Evolutionary conservation across 64 coral and sea anemone genomes (phyloP).

Genomic region (Dendronephthya gigantea): DNA sequence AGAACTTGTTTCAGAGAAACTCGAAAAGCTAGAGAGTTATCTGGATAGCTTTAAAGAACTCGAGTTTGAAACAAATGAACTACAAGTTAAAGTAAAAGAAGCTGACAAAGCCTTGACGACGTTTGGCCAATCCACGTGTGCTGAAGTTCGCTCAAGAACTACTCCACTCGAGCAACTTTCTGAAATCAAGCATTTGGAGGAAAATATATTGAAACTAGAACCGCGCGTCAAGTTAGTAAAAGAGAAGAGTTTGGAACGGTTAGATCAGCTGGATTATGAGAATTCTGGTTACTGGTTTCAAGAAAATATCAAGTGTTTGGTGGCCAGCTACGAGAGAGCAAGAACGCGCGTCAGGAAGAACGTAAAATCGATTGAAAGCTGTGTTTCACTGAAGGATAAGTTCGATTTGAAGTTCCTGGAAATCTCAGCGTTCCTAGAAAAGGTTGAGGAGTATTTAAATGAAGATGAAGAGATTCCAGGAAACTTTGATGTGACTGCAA

Average conservation of each 20-base stretch:
- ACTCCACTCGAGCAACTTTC: neutral
- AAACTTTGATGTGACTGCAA: conserved; percentile 14
- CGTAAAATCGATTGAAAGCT: neutral
- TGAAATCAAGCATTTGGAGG: neutral
- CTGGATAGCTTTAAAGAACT: neutral
- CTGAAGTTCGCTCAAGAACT: neutral
- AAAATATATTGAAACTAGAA: neutral
- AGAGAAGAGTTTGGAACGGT: neutral
- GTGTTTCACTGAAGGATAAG: neutral
- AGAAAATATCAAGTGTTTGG: neutral
- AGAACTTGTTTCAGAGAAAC: neutral
- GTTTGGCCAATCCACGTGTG: neutral
- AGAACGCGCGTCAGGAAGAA: neutral
- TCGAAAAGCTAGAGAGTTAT: neutral
- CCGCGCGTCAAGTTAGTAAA: neutral
- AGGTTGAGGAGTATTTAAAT: neutral
- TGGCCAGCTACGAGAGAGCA: neutral
- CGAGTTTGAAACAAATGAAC: neutral
- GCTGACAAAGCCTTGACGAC: neutral
- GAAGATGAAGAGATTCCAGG: neutral
- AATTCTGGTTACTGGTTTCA: conserved; percentile 12
- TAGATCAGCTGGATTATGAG: neutral
- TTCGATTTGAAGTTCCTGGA: neutral
- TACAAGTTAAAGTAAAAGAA: neutral
- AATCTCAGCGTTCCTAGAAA: neutral